Percentiles rank a stretch among this genome's conserved stretches.
These are phyloP conservation scores for Tadarida brasiliensis DNA, from an alignment of 2,797 vertebrate genomes.

Conservation along the genomic window DNA sequence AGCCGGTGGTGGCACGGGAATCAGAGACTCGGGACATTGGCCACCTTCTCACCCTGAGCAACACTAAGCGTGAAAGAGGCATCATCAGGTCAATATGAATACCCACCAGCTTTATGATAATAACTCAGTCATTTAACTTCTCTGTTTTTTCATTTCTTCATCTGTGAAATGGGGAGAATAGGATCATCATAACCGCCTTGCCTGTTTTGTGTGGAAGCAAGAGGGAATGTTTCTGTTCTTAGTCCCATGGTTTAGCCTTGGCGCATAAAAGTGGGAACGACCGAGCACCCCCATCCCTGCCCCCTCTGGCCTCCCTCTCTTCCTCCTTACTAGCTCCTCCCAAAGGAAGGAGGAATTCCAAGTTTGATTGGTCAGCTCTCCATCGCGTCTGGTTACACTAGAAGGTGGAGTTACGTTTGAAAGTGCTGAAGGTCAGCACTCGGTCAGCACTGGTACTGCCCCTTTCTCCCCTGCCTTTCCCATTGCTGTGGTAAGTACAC, in stretches of 20 bases:
- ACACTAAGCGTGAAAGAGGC: background rate
- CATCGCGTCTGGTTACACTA: rapidly evolving
- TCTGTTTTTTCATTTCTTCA: background rate
- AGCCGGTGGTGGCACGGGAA: rapidly evolving
- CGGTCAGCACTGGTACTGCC: background rate
- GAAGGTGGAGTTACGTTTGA: too few species aligned
- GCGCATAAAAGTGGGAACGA: background rate
- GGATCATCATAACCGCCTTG: background rate
- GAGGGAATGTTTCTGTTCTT: background rate
- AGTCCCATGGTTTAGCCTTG: background rate
- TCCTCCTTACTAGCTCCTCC: background rate
- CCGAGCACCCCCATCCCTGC: rapidly evolving
- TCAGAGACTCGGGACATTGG: rapidly evolving
- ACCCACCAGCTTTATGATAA: background rate
- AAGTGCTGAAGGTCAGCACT: background rate
- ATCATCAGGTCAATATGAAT: background rate
- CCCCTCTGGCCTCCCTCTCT: background rate
- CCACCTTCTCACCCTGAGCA: background rate
- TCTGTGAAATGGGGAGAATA: background rate
- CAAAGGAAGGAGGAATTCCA: background rate
- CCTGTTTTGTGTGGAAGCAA: background rate
- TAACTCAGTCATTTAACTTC: background rate
- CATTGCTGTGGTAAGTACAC: background rate
- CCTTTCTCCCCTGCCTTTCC: background rate
- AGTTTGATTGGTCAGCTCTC: background rate